These are phyloP conservation scores for Ibidorhyncha struthersii DNA, from an alignment of 2,113 vertebrate species.

Conservation along the genomic window DNA sequence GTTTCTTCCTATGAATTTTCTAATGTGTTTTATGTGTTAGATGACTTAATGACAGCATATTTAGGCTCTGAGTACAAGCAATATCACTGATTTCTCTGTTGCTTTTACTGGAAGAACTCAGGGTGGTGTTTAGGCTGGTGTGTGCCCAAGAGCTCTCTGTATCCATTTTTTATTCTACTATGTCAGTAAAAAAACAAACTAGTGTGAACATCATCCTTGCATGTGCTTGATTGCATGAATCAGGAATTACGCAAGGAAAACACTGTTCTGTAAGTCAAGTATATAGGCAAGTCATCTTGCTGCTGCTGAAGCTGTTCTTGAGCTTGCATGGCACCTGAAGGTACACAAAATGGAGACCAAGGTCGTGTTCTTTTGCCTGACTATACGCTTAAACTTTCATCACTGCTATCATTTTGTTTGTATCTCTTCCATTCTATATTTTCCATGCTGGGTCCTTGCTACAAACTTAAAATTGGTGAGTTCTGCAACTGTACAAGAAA, in stretches of 20 bases:
- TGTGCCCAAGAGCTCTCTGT: not conserved
- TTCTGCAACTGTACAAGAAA: conserved; percentile 75
- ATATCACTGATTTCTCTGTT: not conserved
- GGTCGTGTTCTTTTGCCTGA: conserved; percentile 71
- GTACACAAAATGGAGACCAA: conserved; percentile 46
- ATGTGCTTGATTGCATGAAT: conserved; percentile 64
- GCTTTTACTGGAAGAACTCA: not conserved
- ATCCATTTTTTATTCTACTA: conserved; percentile 5
- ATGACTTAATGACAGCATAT: not conserved
- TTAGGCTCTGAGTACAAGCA: not conserved
- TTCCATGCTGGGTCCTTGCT: conserved; percentile 92
- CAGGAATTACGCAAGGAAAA: not conserved
- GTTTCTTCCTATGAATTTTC: not conserved
- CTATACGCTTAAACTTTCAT: conserved; percentile 78
- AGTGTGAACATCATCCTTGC: conserved; percentile 39
- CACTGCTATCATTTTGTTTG: conserved; percentile 84
- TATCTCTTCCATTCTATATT: conserved; percentile 81
- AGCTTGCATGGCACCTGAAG: conserved; percentile 72
- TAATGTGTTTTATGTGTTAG: not conserved
- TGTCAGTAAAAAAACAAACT: conserved; percentile 36
- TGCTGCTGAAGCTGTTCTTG: conserved; percentile 70
- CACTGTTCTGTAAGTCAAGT: not conserved
- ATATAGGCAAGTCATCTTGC: not conserved
- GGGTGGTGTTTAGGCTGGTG: not conserved
- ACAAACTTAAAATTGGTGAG: conserved; percentile 96